Conservation (phyloP, 1,140 invertebrate genomes). For the Drosophila erecta region DNA sequence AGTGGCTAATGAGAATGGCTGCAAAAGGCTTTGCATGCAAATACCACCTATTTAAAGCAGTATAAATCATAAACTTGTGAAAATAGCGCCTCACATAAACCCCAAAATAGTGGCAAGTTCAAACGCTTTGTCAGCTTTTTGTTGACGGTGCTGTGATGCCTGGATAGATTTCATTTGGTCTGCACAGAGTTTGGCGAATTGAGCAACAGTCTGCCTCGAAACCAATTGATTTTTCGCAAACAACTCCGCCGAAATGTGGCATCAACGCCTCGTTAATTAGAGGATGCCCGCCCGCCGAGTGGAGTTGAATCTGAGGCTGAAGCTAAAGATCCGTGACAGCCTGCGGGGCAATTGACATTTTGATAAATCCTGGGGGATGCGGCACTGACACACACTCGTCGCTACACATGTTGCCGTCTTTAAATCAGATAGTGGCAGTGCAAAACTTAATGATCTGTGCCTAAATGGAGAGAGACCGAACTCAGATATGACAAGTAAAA, state of each 20-base stretch:
- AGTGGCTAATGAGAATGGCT: too few species aligned
- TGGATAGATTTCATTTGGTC: constrained; percentile 42
- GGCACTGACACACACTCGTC: neutral
- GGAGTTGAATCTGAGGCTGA: neutral
- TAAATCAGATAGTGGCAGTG: constrained; percentile 72
- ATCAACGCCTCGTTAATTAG: constrained; percentile 73
- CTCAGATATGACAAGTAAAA: constrained; percentile 76
- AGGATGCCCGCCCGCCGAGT: constrained; percentile 34
- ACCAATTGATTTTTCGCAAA: constrained; percentile 38
- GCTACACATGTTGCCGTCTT: constrained; percentile 66
- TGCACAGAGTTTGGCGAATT: constrained; percentile 7
- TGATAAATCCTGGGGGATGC: constrained; percentile 43
- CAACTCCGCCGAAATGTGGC: constrained; percentile 32
- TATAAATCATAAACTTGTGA: too few species aligned
- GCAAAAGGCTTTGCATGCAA: too few species aligned
- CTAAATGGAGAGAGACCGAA: constrained; percentile 58
- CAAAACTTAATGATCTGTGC: constrained; percentile 78
- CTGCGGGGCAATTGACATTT: constrained; percentile 63
- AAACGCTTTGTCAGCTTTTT: constrained; percentile 6
- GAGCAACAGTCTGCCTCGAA: constrained; percentile 16
- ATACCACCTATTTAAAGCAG: too few species aligned
- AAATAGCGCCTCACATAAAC: neutral
- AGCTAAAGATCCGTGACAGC: constrained; percentile 61
- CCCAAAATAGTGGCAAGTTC: neutral
- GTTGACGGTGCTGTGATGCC: constrained; percentile 34